Evolutionary conservation across 2,797 vertebrate genomes (phyloP), one percentile per base, ranked within the genome.

Genomic region (Chloroceryle amazona): DNA sequence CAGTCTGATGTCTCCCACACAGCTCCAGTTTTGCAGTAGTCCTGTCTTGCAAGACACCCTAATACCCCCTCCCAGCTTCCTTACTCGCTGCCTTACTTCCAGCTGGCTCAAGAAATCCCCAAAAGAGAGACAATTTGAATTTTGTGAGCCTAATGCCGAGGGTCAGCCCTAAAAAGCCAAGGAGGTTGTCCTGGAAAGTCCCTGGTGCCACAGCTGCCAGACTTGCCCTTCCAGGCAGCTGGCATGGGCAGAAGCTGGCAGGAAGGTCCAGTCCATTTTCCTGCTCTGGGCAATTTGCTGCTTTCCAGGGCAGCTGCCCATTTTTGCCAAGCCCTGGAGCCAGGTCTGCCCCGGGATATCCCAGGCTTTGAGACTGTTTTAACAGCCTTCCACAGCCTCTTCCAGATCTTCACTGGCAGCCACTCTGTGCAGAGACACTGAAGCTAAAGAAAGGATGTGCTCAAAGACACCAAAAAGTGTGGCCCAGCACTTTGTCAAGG

Each of bases 101-200:
- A 0, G 37, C 12, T 60, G 33, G 29, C 39, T 81, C 46, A 61
- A 42, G 7, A 86, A 63, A 35, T 57, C 31, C 35, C 51, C 86
- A 20, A 74, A 19, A 2, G 0, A 7, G 35, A 60, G 13, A 71
- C 9, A 82, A 39, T 37, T 0, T 4, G 31, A 63, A 39, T 52
- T 83, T 54, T 67, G 51, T 9, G 33, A 76, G 60, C 39, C 55
- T 35, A 5, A 35, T 1, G 9, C 28, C 16, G 28, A 70, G 9
- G n/a, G 10, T 22, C 49, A 84, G 39, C 29, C 25, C 78, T 87
- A 37, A 52, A 33, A 68, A 61, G 11, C 6, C 57, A 22, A 10
- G 26, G 11, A 35, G 10, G 14, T 6, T 11, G 20, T 5, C 44
- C 65, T 20, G 72, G 22, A 35, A 70, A 91, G 37, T 14, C 41